Conservation (phyloP, 2,113 vertebrate genomes). For the Chionodraco myersi region DNA sequence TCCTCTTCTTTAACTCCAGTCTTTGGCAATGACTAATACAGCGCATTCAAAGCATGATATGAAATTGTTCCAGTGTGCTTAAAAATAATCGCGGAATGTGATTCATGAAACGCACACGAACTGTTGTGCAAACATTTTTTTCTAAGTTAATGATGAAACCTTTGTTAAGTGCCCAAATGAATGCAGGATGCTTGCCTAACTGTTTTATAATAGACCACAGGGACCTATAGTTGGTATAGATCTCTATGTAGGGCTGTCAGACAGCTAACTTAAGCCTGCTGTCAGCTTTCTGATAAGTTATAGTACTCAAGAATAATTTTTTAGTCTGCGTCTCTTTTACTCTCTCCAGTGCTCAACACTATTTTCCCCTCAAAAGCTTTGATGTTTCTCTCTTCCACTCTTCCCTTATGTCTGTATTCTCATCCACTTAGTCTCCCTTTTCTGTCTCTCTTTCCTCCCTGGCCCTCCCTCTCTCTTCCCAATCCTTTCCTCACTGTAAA, state of each 20-base stretch:
- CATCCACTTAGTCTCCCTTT: conserved; percentile 72
- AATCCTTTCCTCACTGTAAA: conserved; percentile 34
- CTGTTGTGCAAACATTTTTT: not conserved
- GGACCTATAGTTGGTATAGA: conserved; percentile 45
- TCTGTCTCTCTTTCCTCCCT: conserved; percentile 51
- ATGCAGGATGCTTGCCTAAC: not conserved
- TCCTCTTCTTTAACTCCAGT: conserved; percentile 20
- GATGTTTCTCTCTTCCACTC: conserved; percentile 68
- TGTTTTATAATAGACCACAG: conserved; percentile 38
- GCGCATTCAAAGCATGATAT: conserved; percentile 20
- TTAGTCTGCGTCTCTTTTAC: conserved; percentile 36
- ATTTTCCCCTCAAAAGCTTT: conserved; percentile 64
- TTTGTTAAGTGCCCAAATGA: conserved; percentile 18
- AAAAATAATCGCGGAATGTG: conserved; percentile 29
- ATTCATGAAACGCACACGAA: conserved; percentile 40
- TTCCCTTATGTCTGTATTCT: conserved; percentile 67
- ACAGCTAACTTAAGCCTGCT: conserved; percentile 60
- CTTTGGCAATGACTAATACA: conserved; percentile 36
- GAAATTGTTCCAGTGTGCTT: conserved; percentile 26
- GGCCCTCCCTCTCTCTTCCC: conserved; percentile 41
- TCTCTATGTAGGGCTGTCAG: conserved; percentile 55
- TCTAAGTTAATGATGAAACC: conserved; percentile 42
- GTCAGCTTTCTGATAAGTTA: conserved; percentile 69
- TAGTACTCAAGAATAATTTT: conserved; percentile 51
- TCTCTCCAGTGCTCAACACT: conserved; percentile 47